Evolutionary conservation across 1,140 invertebrate species (phyloP).

Genomic region (Odontomachus brunneus): DNA sequence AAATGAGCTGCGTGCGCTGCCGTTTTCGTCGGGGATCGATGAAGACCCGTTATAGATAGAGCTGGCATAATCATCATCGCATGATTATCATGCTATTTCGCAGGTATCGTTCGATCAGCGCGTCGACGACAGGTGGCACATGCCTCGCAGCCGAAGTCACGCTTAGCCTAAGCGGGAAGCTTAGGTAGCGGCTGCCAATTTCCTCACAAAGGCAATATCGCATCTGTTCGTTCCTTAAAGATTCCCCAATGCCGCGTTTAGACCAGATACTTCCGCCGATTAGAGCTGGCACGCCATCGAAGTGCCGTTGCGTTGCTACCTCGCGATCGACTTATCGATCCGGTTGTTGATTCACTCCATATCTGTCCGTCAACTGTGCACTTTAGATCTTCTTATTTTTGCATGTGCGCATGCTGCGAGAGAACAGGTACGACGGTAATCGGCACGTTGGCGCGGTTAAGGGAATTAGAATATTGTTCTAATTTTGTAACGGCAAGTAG

Average conservation of each 20-base stretch:
- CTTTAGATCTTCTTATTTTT: not conserved
- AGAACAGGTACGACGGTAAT: not conserved
- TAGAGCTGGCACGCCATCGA: not conserved
- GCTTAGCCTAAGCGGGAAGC: conserved; percentile 52
- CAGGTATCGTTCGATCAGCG: conserved; percentile 42
- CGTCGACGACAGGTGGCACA: conserved; percentile 60
- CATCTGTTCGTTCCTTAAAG: conserved; percentile 65
- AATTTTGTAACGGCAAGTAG: too few relatives aligned
- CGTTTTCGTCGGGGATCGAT: not conserved
- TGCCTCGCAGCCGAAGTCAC: conserved; percentile 20
- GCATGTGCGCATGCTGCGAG: not conserved
- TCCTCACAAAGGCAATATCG: conserved; percentile 68
- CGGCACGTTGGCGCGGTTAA: too few relatives aligned
- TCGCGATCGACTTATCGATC: conserved; percentile 4
- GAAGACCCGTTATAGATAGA: conserved; percentile 46
- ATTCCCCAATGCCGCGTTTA: not conserved
- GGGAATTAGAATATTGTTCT: too few relatives aligned
- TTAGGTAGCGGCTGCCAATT: conserved; percentile 1
- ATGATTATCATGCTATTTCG: conserved; percentile 20
- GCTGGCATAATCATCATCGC: conserved; percentile 39
- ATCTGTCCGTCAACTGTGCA: conserved; percentile 14
- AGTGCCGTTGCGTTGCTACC: not conserved
- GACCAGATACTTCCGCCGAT: conserved; percentile 26
- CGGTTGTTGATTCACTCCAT: conserved; percentile 8
- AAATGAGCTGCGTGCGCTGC: not conserved